A percentile compares a stretch with the other conserved stretches of the same genome.
Evolutionary conservation across 2,888 invertebrate species (phyloP).

Genomic region (Scelioninae gen. 1): DNA sequence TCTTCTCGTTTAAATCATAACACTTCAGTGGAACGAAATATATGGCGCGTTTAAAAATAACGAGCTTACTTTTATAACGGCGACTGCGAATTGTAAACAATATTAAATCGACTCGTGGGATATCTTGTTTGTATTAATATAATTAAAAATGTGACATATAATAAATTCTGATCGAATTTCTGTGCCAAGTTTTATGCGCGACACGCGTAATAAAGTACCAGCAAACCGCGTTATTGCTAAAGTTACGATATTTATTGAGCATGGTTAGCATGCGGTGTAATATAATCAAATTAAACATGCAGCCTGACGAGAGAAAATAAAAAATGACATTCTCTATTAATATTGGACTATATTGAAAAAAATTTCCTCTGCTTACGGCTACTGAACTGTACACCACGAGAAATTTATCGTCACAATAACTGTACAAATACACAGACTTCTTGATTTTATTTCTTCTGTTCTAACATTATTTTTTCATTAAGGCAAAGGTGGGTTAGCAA

Average conservation of each 20-base stretch:
- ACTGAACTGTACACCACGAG: slow-evolving; percentile 26
- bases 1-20: slow-evolving; percentile 42
- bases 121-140: slow-evolving; percentile 47
- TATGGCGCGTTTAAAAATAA: slow-evolving; percentile 34
- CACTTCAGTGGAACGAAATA: neutral
- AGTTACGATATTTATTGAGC: slow-evolving; percentile 66
- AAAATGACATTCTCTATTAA: slow-evolving; percentile 58
- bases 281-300: slow-evolving; percentile 67
- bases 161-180: slow-evolving; percentile 51
- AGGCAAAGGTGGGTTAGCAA: slow-evolving; percentile 10
- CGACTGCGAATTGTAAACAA: slow-evolving; percentile 49
- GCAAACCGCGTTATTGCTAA: slow-evolving; percentile 59
- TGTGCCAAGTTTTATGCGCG: slow-evolving; percentile 48
- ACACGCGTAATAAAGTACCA: slow-evolving; percentile 61
- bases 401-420: slow-evolving; percentile 68
- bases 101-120: slow-evolving; percentile 14
- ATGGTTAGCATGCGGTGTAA: slow-evolving; percentile 50
- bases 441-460: slow-evolving; percentile 59
- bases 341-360: slow-evolving; percentile 37
- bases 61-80: slow-evolving; percentile 36
- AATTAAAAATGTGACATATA: slow-evolving; percentile 49
- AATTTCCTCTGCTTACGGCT: slow-evolving; percentile 21
- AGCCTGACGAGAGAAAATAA: slow-evolving; percentile 55
- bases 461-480: slow-evolving; percentile 55
- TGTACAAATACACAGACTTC: slow-evolving; percentile 26